Conservation (phyloP, 2,797 vertebrate species). For the Aplochiton taeniatus region DNA sequence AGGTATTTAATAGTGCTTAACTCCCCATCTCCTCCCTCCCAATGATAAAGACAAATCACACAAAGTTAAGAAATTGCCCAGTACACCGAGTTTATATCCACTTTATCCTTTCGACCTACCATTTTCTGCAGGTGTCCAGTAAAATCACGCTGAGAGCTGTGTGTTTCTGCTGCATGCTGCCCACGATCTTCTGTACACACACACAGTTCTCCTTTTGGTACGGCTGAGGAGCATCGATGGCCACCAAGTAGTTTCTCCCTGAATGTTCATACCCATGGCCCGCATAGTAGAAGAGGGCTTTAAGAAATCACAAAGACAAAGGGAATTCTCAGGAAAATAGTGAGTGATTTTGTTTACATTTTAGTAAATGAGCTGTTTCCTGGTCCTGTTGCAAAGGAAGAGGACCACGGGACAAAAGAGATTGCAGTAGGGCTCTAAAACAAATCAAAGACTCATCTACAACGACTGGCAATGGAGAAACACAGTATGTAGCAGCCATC, state of each 20-base stretch:
- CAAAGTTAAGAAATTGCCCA: neutral
- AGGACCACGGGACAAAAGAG: neutral
- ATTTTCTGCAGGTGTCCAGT: slow-evolving; percentile 89
- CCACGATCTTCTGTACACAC: slow-evolving; percentile 86
- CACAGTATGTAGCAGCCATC: too few relatives aligned
- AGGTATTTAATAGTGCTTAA: too few relatives aligned
- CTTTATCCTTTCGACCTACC: slow-evolving; percentile 62
- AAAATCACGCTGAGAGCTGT: slow-evolving; percentile 83
- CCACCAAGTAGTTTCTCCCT: slow-evolving; percentile 88
- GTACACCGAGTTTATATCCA: neutral
- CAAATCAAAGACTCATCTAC: too few relatives aligned
- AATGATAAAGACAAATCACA: too few relatives aligned
- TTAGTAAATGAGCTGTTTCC: neutral
- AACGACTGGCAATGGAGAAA: too few relatives aligned
- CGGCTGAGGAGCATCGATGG: slow-evolving; percentile 85
- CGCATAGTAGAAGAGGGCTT: slow-evolving; percentile 90
- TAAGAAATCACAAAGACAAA: neutral
- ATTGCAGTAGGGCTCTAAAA: too few relatives aligned
- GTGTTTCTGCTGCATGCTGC: slow-evolving; percentile 79
- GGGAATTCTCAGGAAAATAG: neutral
- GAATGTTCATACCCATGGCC: slow-evolving; percentile 85
- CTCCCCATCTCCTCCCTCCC: too few relatives aligned
- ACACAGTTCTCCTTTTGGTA: slow-evolving; percentile 84
- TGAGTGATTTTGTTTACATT: neutral
- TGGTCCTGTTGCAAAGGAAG: neutral